Conservation (phyloP, 2,888 invertebrate species). For the Volucella bombylans region DNA sequence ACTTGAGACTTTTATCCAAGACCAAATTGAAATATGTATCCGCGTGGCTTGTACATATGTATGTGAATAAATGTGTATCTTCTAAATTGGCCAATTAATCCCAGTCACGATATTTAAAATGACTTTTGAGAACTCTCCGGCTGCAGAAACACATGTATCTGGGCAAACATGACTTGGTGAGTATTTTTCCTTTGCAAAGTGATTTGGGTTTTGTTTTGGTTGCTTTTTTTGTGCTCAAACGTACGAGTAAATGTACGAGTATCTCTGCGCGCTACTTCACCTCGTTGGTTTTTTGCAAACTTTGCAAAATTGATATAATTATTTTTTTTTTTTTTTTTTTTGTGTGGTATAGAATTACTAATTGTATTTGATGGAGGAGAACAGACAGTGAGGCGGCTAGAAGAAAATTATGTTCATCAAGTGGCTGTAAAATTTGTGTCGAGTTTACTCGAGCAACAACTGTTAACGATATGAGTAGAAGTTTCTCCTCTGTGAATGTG, state of each 20-base stretch:
- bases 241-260: neutral
- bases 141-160: conserved; percentile 64
- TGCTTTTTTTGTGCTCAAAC: conserved; percentile 10
- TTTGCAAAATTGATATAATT: conserved; percentile 73
- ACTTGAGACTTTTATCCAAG: conserved; percentile 2
- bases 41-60: conserved; percentile 45
- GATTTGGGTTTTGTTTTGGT: conserved; percentile 52
- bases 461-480: conserved; percentile 34
- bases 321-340: conserved; percentile 48
- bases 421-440: conserved; percentile 59
- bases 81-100: conserved; percentile 74
- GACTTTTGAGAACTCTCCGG: conserved; percentile 70
- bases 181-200: conserved; percentile 64
- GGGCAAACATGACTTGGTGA: conserved; percentile 58
- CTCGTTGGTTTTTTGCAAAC: conserved; percentile 51
- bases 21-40: conserved; percentile 32
- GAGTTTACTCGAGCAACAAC: conserved; percentile 53
- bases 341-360: conserved; percentile 61
- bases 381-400: conserved; percentile 70
- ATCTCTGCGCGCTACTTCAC: conserved; percentile 20
- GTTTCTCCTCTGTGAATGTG: neutral
- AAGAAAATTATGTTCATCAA: conserved; percentile 64
- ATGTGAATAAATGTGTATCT: conserved; percentile 70
- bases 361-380: conserved; percentile 71
- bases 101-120: conserved; percentile 74